phyloP scores from a whole-genome alignment of 2,113 vertebrate species.

The Leuciscus idus region DNA sequence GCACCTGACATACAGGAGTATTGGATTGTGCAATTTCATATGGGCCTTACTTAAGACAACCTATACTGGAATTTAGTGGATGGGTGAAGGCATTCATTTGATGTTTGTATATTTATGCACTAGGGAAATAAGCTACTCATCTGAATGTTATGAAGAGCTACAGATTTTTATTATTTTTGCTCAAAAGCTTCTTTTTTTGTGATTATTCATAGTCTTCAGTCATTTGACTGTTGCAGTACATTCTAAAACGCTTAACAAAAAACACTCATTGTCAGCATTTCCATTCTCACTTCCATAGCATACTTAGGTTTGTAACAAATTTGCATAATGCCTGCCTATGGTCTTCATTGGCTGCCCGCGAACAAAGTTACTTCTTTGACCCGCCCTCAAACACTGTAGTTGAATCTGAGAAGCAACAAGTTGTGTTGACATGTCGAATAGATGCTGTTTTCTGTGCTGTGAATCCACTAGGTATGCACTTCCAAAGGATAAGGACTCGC shows the following conservation, averaged over 20 bases:
- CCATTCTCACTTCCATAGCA: too few relatives aligned
- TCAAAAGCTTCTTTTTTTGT: not conserved
- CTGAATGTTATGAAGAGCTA: slow-evolving; percentile 5
- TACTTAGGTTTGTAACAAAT: too few relatives aligned
- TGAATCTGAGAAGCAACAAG: too few relatives aligned
- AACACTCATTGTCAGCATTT: too few relatives aligned
- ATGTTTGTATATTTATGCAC: slow-evolving; percentile 39
- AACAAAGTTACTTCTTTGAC: too few relatives aligned
- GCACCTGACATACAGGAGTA: slow-evolving; percentile 47
- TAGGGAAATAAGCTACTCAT: slow-evolving; percentile 1
- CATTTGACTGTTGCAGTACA: not conserved
- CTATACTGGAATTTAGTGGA: slow-evolving; percentile 43
- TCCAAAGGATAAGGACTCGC: too few relatives aligned
- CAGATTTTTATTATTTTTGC: not conserved
- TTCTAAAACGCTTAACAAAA: not conserved
- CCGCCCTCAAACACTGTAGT: too few relatives aligned
- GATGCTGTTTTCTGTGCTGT: too few relatives aligned
- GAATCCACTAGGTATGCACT: too few relatives aligned
- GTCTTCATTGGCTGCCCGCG: too few relatives aligned
- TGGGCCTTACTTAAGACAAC: slow-evolving; percentile 52
- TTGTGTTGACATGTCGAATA: too few relatives aligned
- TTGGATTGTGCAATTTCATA: slow-evolving; percentile 52
- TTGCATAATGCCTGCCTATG: too few relatives aligned
- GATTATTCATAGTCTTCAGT: not conserved
- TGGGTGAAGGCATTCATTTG: slow-evolving; percentile 57